Evolutionary conservation across 2,113 vertebrate species (phyloP).

Genomic region (Rhabdomys dilectus): DNA sequence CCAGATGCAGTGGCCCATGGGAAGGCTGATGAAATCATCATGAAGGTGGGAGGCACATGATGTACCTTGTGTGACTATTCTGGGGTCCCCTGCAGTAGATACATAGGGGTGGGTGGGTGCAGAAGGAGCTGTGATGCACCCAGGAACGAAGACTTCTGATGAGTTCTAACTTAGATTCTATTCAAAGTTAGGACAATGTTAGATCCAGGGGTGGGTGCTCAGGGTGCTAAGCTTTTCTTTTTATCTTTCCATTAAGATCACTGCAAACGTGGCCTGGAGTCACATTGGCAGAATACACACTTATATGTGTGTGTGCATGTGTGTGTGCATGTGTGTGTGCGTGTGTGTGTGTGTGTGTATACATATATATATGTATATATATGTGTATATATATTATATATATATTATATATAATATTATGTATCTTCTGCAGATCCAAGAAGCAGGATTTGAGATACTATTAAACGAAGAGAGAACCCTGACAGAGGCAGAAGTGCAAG

Average conservation of each 20-base stretch:
- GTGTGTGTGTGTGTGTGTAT: no score
- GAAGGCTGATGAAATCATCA: conserved; percentile 91
- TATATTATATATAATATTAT: background rate
- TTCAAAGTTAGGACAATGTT: background rate
- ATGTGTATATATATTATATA: background rate
- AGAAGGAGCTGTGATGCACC: background rate
- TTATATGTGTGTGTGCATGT: background rate
- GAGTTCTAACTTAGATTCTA: background rate
- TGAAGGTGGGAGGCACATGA: conserved; percentile 88
- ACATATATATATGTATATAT: background rate
- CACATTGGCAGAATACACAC: background rate
- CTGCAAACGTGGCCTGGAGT: conserved; percentile 30
- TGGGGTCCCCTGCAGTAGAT: background rate
- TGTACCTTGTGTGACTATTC: background rate
- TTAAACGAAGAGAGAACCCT: conserved; percentile 88
- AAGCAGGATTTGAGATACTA: conserved; percentile 92
- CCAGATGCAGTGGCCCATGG: conserved; percentile 93
- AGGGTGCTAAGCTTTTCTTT: background rate
- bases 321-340: no score
- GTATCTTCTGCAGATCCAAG: conserved; percentile 88
- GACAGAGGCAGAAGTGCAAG: conserved; percentile 87
- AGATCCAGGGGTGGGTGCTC: background rate
- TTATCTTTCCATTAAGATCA: background rate
- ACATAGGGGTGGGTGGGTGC: background rate
- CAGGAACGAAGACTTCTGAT: background rate